Base-by-base conservation (phyloP, 1,140 invertebrate species). In the Leptoteleia sp. region DNA sequence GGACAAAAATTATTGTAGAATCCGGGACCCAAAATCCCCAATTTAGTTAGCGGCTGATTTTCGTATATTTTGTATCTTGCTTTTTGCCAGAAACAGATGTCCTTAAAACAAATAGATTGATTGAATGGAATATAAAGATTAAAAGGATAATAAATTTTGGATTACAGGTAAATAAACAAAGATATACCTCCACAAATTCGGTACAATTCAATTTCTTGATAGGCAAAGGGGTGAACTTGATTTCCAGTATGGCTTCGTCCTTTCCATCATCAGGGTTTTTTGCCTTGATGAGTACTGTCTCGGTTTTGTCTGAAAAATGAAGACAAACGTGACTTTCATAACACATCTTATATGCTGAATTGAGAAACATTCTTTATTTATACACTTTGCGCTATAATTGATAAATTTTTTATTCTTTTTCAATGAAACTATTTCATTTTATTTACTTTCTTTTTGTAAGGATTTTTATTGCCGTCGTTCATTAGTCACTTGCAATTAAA, bases 11-110 rank as follows among this genome's bases (percentile, higher is more conserved):
- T 17, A 5, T 62, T 61, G 67, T 87, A 88, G 35, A 78, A 47
- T 7, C 55, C 65, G 12, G 89, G 85, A 35, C 82, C 85, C 3
- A 90, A 75, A 17, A 45, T 67, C 7, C 88, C 89, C 19, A 90
- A 76, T 82, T 88, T 83, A 5, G 86, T 84, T 2, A 67, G 7
- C 4, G 84, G 87, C 40, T 89, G 88, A 76, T 90, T 90, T 59
- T 90, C 89, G 43, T 89, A 90, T 42, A 90, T 87, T 67, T 72
- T 84, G 55, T 89, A 89, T 19, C 79, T 83, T 7, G 87, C 79
- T 2, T 33, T 47, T 7, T 84, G 81, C 89, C 89, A 90, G 54
- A 90, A 90, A 50, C 89, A 90, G 75, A 90, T 86, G 38, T 90
- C 88, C 89, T 90, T 80, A 40, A 80, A 33, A 48, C 1, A 16